Percentiles rank a stretch among this genome's conserved stretches.
Evolutionary conservation across 2,888 invertebrate genomes (phyloP).

Genomic region (Brachyptera risi): DNA sequence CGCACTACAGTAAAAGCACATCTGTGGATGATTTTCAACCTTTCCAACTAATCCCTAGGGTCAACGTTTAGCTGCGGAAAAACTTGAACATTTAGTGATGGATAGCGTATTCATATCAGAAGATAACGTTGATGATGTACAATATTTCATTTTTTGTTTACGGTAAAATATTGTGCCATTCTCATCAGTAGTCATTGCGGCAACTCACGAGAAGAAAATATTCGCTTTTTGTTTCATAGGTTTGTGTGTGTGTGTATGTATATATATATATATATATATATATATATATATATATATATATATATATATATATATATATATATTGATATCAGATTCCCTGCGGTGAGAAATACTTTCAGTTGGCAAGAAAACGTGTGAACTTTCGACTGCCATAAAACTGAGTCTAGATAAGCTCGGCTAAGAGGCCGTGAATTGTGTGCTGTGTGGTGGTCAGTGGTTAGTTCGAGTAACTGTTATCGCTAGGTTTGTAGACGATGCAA

Average conservation of each 20-base stretch:
- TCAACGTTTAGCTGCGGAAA: neutral
- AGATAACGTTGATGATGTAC: neutral
- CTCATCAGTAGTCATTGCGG: constrained; percentile 18
- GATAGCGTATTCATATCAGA: constrained; percentile 15
- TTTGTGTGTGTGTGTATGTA: too few relatives aligned
- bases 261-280: too few relatives aligned
- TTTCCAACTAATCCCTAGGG: constrained; percentile 1
- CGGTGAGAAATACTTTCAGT: neutral
- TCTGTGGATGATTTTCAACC: constrained; percentile 19
- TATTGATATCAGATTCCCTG: too few relatives aligned
- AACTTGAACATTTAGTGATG: neutral
- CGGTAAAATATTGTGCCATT: neutral
- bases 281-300: too few relatives aligned
- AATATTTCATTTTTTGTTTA: neutral
- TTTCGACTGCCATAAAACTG: constrained; percentile 3
- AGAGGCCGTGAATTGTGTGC: too few relatives aligned
- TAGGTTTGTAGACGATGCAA: too few relatives aligned
- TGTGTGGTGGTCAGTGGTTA: neutral
- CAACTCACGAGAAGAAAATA: constrained; percentile 4
- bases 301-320: too few relatives aligned
- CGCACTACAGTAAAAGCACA: too few relatives aligned
- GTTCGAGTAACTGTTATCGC: neutral
- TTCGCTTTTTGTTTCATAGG: neutral
- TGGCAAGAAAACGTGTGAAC: too few relatives aligned
- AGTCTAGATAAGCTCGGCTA: neutral